Percentiles rank a stretch among this genome's conserved stretches.
phyloP scores from a whole-genome alignment of 2,888 invertebrate genomes.

The Antheraea yamamai region DNA sequence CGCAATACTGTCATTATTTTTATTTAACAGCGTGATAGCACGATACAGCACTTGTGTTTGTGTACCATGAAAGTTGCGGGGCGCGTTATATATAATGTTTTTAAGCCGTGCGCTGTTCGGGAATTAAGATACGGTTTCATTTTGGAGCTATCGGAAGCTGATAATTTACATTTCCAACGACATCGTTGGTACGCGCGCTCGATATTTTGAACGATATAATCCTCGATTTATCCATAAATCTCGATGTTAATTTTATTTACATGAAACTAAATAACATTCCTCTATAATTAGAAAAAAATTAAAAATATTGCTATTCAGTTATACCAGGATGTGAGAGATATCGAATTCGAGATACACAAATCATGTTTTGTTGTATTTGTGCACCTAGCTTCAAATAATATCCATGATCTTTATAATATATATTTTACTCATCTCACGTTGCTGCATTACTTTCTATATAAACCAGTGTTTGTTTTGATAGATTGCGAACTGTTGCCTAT shows the following conservation, averaged over 20 bases:
- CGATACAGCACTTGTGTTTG: conserved; percentile 42
- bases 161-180: conserved; percentile 10
- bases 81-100: conserved; percentile 34
- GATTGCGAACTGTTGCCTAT: too few relatives aligned
- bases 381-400: too few relatives aligned
- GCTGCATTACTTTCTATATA: too few relatives aligned
- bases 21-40: conserved; percentile 60
- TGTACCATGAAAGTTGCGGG: conserved; percentile 42
- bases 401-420: too few relatives aligned
- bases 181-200: not conserved
- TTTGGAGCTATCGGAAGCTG: conserved; percentile 8
- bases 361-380: too few relatives aligned
- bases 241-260: conserved; percentile 6
- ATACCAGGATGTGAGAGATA: not conserved
- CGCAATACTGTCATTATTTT: conserved; percentile 52
- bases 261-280: not conserved
- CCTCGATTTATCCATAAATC: not conserved
- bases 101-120: conserved; percentile 29
- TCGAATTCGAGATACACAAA: not conserved
- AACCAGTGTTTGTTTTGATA: too few relatives aligned
- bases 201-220: not conserved
- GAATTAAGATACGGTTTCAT: conserved; percentile 30
- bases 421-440: too few relatives aligned
- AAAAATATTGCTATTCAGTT: not conserved
- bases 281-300: not conserved